phyloP scores from a whole-genome alignment of 1,140 invertebrate genomes.

The Drosophila murphyi region DNA sequence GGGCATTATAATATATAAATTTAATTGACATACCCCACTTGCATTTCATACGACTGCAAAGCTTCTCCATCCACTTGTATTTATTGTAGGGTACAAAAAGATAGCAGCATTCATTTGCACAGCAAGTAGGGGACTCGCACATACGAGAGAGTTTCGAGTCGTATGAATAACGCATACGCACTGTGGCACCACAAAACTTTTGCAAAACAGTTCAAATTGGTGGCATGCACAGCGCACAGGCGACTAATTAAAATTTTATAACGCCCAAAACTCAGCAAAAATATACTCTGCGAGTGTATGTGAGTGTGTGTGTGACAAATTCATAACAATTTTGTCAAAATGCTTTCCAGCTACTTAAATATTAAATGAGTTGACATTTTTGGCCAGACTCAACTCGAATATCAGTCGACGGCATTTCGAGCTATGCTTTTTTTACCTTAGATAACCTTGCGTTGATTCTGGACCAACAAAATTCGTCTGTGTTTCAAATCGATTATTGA shows the following conservation, averaged over 20 bases:
- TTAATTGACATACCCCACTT: too few species aligned
- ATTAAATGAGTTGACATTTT: slow-evolving; percentile 67
- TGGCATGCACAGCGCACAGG: slow-evolving; percentile 62
- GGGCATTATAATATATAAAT: too few species aligned
- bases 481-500: too few species aligned
- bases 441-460: slow-evolving; percentile 4
- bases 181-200: slow-evolving; percentile 69
- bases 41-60: too few species aligned
- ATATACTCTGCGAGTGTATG: slow-evolving; percentile 23
- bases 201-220: slow-evolving; percentile 76
- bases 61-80: too few species aligned
- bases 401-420: slow-evolving; percentile 40
- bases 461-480: not conserved
- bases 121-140: not conserved
- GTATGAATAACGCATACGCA: slow-evolving; percentile 78
- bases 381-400: slow-evolving; percentile 51
- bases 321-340: slow-evolving; percentile 79
- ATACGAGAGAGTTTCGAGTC: slow-evolving; percentile 33
- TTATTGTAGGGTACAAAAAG: slow-evolving; percentile 11
- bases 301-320: slow-evolving; percentile 45
- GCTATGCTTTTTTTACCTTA: not conserved
- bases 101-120: not conserved
- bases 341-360: slow-evolving; percentile 68
- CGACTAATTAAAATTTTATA: slow-evolving; percentile 81
- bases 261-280: slow-evolving; percentile 52